phyloP scores from a whole-genome alignment of 2,113 vertebrate species.

The Amphiprion ocellaris region DNA sequence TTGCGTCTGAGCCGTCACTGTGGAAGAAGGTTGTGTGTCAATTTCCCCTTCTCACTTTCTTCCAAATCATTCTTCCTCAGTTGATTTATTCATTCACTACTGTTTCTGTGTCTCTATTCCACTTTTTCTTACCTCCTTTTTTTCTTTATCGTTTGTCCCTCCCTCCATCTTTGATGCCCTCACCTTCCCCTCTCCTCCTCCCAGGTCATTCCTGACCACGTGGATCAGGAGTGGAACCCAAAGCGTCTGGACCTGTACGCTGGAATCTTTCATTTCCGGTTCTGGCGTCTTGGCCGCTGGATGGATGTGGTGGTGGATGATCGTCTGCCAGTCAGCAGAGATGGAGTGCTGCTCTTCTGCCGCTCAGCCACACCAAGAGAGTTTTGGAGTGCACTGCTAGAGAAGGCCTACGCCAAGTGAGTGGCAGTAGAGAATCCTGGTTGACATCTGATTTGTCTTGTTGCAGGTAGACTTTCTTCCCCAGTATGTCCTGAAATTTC shows the following conservation, averaged over 20 bases:
- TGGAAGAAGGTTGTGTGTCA: slow-evolving; percentile 85
- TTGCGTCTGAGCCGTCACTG: slow-evolving; percentile 85
- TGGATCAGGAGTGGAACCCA: slow-evolving; percentile 87
- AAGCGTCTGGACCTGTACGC: slow-evolving; percentile 79
- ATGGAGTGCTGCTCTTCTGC: slow-evolving; percentile 87
- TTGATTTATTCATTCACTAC: not conserved
- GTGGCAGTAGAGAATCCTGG: slow-evolving; percentile 8
- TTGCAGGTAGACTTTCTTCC: not conserved
- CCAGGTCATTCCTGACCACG: slow-evolving; percentile 87
- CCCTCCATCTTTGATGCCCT: not conserved
- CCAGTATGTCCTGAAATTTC: too few species aligned
- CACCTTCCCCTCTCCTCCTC: not conserved
- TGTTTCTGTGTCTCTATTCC: too few species aligned
- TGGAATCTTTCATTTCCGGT: slow-evolving; percentile 88
- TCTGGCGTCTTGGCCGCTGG: slow-evolving; percentile 87
- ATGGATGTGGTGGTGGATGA: slow-evolving; percentile 88
- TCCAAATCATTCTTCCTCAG: not conserved
- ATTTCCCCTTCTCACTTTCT: not conserved
- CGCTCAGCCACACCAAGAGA: slow-evolving; percentile 83
- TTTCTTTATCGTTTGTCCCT: not conserved
- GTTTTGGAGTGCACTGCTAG: slow-evolving; percentile 88
- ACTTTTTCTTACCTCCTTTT: not conserved
- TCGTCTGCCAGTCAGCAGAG: slow-evolving; percentile 82
- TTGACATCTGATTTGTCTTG: not conserved
- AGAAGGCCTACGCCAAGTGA: slow-evolving; percentile 89